phyloP scores from a whole-genome alignment of 1,140 invertebrate genomes.

The Acromyrmex charruanus region DNA sequence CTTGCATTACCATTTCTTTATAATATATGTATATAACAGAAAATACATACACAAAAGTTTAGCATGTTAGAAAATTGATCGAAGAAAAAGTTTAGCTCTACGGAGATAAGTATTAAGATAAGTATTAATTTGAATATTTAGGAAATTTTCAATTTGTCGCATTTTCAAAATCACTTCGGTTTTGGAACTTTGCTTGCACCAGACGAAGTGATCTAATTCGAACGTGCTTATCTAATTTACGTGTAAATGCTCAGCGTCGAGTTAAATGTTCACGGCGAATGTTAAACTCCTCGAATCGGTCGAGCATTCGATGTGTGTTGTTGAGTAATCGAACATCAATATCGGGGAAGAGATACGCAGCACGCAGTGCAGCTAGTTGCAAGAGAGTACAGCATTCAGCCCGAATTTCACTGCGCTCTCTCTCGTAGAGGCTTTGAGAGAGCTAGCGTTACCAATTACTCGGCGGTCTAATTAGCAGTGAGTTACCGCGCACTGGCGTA shows the following conservation, averaged over 20 bases:
- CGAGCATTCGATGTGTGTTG: conserved; percentile 29
- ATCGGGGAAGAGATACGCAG: conserved; percentile 27
- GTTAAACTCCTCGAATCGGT: conserved; percentile 39
- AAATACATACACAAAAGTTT: background rate
- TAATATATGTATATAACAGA: background rate
- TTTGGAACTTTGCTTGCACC: background rate
- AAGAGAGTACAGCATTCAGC: conserved; percentile 22
- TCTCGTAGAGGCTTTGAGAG: conserved; percentile 62
- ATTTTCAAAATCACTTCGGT: background rate
- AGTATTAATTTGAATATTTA: no score
- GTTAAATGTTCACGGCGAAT: conserved; percentile 37
- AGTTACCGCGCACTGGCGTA: conserved; percentile 67
- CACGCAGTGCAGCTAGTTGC: conserved; percentile 10
- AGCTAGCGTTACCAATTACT: conserved; percentile 70
- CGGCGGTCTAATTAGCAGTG: conserved; percentile 68
- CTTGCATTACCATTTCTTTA: no score
- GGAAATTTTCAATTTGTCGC: no score
- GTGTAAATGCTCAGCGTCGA: background rate
- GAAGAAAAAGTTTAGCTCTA: no score
- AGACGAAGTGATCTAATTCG: background rate
- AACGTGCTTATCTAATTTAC: background rate
- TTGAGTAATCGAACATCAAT: conserved; percentile 49
- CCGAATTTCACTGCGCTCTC: conserved; percentile 47
- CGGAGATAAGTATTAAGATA: background rate
- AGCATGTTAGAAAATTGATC: background rate